Evolutionary conservation across 2,113 vertebrate species (phyloP).

Genomic region (Camelus bactrianus): DNA sequence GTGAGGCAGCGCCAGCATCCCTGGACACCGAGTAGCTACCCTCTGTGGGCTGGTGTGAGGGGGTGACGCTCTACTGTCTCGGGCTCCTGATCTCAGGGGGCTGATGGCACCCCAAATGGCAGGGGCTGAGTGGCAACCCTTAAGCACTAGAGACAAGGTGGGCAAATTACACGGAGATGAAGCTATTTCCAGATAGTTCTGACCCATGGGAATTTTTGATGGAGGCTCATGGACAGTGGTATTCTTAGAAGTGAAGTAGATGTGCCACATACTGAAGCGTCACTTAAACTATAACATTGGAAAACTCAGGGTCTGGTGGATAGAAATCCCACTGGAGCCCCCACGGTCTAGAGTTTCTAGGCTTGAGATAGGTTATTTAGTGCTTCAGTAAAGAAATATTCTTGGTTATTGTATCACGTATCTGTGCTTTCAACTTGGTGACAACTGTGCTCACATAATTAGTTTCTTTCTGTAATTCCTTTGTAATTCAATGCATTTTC

Average conservation of each 20-base stretch:
- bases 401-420: no score
- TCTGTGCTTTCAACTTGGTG: background rate
- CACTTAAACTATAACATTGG: background rate
- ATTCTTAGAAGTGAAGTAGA: background rate
- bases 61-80: rapidly evolving
- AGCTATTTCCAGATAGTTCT: background rate
- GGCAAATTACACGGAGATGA: background rate
- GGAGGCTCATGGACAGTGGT: background rate
- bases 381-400: background rate
- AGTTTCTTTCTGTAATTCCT: background rate
- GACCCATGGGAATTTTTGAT: background rate
- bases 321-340: background rate
- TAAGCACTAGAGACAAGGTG: background rate
- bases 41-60: background rate
- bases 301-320: background rate
- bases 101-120: background rate
- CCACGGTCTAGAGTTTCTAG: background rate
- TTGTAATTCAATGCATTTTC: background rate
- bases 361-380: background rate
- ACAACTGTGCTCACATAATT: background rate
- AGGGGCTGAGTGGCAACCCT: background rate
- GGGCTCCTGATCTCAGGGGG: background rate
- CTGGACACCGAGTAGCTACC: background rate
- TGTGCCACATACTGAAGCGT: no score
- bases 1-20: background rate